Percentiles rank a stretch among this genome's conserved stretches.
Conservation (phyloP, 2,113 vertebrate genomes). For the Eonycteris spelaea region DNA sequence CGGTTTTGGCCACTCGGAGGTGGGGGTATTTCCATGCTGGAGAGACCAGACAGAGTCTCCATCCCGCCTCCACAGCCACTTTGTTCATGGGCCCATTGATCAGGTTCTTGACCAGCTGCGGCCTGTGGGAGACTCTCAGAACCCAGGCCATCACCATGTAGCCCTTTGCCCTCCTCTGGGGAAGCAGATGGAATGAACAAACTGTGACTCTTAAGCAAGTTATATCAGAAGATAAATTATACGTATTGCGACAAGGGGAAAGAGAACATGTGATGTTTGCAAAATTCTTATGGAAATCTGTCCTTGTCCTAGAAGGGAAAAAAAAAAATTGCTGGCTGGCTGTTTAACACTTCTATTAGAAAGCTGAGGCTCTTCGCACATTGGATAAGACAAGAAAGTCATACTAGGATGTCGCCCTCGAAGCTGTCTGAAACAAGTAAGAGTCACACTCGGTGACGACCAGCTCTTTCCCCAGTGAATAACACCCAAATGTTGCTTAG, state of each 20-base stretch:
- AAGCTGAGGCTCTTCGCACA: not conserved
- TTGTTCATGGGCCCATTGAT: not conserved
- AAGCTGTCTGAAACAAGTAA: not conserved
- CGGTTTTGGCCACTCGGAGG: not conserved
- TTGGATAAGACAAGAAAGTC: not conserved
- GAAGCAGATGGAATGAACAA: constrained; percentile 57
- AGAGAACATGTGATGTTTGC: constrained; percentile 29
- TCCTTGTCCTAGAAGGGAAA: constrained; percentile 31
- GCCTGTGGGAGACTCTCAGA: not conserved
- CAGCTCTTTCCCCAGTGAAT: not conserved
- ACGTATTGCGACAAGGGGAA: constrained; percentile 18
- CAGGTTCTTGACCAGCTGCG: not conserved
- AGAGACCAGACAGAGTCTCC: not conserved
- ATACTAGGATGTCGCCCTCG: not conserved
- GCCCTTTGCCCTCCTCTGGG: constrained; percentile 11
- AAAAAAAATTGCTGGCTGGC: constrained; percentile 19
- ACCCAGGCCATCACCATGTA: not conserved
- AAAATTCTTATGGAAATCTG: constrained; percentile 58
- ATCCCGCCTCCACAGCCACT: not conserved
- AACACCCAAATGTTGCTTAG: not conserved
- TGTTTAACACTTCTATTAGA: constrained; percentile 28
- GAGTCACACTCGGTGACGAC: not conserved
- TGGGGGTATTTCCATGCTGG: not conserved
- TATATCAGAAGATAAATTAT: constrained; percentile 57
- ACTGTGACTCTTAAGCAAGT: constrained; percentile 52